These are phyloP conservation scores for Cliona cf. orientalis DNA, from an alignment of 37 sponge, comb jelly and placozoan species.

Conservation along the genomic window DNA sequence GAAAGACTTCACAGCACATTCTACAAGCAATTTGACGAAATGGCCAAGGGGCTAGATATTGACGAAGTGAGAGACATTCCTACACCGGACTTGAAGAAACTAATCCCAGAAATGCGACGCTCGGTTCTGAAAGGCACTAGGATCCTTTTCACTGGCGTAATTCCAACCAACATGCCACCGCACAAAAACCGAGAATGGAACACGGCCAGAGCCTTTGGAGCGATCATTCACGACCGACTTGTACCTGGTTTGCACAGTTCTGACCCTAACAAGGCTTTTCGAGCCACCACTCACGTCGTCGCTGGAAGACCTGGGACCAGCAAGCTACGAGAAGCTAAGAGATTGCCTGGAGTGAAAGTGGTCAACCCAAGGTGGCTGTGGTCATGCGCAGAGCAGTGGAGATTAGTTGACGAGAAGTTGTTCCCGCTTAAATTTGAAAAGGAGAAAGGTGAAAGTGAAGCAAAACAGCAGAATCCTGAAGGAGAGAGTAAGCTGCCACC, in stretches of 20 bases:
- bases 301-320: slow-evolving; percentile 84
- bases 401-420: slow-evolving; percentile 68
- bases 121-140: slow-evolving; percentile 68
- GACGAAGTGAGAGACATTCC: slow-evolving; percentile 13
- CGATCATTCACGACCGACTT: slow-evolving; percentile 57
- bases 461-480: not conserved
- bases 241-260: slow-evolving; percentile 56
- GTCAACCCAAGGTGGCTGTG: slow-evolving; percentile 93
- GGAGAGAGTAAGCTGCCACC: not conserved
- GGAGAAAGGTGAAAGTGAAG: not conserved
- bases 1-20: slow-evolving; percentile 77
- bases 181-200: slow-evolving; percentile 84
- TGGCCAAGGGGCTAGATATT: not conserved
- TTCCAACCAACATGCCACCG: slow-evolving; percentile 87
- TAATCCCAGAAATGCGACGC: slow-evolving; percentile 82
- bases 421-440: slow-evolving; percentile 50
- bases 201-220: slow-evolving; percentile 94
- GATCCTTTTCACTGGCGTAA: slow-evolving; percentile 95
- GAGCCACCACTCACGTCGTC: slow-evolving; percentile 93
- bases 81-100: slow-evolving; percentile 89
- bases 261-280: not conserved
- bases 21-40: slow-evolving; percentile 53
- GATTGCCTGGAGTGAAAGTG: slow-evolving; percentile 74
- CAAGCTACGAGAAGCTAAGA: slow-evolving; percentile 86
- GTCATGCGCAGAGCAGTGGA: slow-evolving; percentile 93